Percentiles rank a stretch among this genome's conserved stretches.
phyloP scores from a whole-genome alignment of 2,113 vertebrate genomes.

The Melanocharis versteri region DNA sequence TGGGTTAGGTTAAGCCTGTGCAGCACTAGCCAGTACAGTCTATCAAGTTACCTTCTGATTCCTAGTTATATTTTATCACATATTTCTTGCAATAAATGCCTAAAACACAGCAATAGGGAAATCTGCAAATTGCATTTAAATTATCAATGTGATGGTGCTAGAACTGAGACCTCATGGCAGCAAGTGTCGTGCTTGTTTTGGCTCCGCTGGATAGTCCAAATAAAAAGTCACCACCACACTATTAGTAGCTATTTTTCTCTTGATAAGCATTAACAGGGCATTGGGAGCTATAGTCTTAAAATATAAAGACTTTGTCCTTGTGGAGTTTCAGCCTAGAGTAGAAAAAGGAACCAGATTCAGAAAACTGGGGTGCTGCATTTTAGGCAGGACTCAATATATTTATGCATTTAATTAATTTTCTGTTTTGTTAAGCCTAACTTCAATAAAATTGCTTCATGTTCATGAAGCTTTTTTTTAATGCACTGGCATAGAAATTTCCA shows the following conservation, averaged over 20 bases:
- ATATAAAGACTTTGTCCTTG: background rate
- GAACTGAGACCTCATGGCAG: background rate
- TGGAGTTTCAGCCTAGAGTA: background rate
- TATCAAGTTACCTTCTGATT: background rate
- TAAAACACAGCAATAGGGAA: background rate
- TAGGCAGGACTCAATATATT: background rate
- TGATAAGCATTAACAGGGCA: background rate
- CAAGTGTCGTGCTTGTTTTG: rapidly evolving
- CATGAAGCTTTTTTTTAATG: background rate
- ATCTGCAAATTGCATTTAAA: background rate
- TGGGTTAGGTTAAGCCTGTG: background rate
- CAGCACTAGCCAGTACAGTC: background rate
- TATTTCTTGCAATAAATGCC: background rate
- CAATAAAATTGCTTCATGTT: background rate
- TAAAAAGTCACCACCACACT: background rate
- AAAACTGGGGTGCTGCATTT: background rate
- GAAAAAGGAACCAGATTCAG: background rate
- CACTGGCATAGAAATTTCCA: background rate
- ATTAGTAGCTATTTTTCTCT: background rate
- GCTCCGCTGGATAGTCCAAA: background rate
- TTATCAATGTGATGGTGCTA: background rate
- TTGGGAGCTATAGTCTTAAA: background rate
- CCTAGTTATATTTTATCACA: background rate
- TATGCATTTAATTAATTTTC: background rate
- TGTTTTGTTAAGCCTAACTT: background rate